Evolutionary conservation across 2,113 vertebrate genomes (phyloP).

Genomic region (Noctilio leporinus): DNA sequence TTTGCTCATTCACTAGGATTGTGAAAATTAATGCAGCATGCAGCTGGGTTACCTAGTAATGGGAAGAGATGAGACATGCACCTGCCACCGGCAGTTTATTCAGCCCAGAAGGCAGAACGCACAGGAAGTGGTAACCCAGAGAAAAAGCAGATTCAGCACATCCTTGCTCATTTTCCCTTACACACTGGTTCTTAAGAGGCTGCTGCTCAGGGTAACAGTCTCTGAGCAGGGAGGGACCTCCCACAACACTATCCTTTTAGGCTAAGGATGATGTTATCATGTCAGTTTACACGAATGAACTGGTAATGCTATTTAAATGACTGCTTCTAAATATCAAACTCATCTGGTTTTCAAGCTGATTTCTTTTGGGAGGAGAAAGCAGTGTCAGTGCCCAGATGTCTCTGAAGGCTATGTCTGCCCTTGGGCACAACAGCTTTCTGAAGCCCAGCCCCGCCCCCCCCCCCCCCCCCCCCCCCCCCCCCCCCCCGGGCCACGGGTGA

Average conservation of each 20-base stretch:
- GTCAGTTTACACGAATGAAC: not conserved
- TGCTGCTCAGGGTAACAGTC: not conserved
- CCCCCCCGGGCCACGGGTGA: no score
- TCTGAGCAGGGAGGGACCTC: not conserved
- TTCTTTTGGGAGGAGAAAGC: not conserved
- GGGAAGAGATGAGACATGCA: not conserved
- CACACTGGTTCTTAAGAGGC: fast-evolving
- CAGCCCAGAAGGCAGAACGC: not conserved
- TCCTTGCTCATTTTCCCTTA: not conserved
- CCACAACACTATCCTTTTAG: not conserved
- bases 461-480: no score
- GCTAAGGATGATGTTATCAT: not conserved
- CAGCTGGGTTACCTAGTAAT: not conserved
- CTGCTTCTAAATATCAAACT: not conserved
- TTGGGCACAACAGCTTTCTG: not conserved
- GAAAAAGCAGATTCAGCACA: not conserved
- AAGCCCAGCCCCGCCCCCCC: no score
- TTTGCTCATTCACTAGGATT: not conserved
- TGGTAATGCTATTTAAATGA: not conserved
- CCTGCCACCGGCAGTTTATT: not conserved
- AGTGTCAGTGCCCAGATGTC: not conserved
- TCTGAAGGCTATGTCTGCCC: not conserved
- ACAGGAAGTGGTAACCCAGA: not conserved
- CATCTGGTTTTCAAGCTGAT: not conserved
- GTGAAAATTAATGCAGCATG: not conserved